Conservation (phyloP, 2,888 invertebrate genomes). For the Sarcophaga caerulescens region DNA sequence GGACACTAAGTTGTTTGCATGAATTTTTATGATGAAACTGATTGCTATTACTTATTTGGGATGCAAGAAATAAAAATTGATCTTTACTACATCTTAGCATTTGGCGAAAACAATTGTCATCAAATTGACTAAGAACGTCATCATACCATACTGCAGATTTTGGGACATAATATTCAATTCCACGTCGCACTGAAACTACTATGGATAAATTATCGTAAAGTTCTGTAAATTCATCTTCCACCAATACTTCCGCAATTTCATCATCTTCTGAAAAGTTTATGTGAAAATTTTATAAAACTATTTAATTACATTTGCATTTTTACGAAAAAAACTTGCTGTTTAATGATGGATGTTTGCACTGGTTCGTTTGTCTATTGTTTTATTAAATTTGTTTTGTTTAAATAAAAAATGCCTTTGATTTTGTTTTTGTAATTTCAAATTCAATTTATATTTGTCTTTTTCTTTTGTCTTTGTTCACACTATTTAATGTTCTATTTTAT, state of each 20-base stretch:
- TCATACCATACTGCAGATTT: constrained; percentile 19
- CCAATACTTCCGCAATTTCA: neutral
- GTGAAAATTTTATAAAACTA: constrained; percentile 36
- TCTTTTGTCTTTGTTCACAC: no score
- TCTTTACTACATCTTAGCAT: constrained; percentile 12
- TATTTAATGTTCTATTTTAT: no score
- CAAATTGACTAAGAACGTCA: neutral
- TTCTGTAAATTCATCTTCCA: neutral
- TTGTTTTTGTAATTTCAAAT: no score
- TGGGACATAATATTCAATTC: neutral
- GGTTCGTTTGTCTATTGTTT: no score
- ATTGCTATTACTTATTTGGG: neutral
- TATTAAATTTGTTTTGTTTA: no score
- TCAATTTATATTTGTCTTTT: no score
- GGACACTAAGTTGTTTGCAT: no score
- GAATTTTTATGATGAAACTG: no score
- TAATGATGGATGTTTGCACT: no score
- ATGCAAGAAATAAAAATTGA: neutral
- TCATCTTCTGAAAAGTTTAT: no score
- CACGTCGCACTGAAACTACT: neutral
- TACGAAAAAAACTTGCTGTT: no score
- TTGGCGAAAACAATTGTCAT: constrained; percentile 9
- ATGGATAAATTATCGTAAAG: neutral
- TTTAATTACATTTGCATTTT: neutral
- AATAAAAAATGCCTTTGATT: no score